These are phyloP conservation scores for Leptopilina syphax DNA, from an alignment of 2,888 invertebrate genomes.

Conservation along the genomic window DNA sequence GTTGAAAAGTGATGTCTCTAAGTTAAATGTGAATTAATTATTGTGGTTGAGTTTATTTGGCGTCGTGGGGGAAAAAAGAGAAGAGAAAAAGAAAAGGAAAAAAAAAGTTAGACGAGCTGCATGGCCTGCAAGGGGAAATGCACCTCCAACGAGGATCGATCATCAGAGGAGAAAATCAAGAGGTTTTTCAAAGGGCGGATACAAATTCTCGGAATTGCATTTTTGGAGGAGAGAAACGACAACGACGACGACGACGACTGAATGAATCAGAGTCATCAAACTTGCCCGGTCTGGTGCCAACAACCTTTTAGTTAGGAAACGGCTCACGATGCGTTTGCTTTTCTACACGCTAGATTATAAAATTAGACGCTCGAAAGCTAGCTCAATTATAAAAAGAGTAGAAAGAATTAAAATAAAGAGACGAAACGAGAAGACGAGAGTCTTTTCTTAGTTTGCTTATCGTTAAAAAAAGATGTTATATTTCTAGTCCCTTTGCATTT, in stretches of 20 bases:
- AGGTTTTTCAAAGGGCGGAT: slow-evolving; percentile 25
- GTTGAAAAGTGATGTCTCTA: slow-evolving; percentile 20
- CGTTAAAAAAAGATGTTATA: not conserved
- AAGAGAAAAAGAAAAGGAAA: not conserved
- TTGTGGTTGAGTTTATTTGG: slow-evolving; percentile 40
- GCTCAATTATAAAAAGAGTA: slow-evolving; percentile 62
- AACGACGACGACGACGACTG: slow-evolving; percentile 33
- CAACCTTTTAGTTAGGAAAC: slow-evolving; percentile 62
- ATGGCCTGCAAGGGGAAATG: slow-evolving; percentile 24
- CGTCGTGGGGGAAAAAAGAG: not conserved
- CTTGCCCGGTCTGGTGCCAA: slow-evolving; percentile 64
- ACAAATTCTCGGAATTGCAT: slow-evolving; percentile 4
- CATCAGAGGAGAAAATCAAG: slow-evolving; percentile 4
- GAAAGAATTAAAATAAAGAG: slow-evolving; percentile 28
- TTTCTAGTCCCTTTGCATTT: not conserved
- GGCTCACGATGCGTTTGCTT: slow-evolving; percentile 70
- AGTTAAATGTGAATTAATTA: slow-evolving; percentile 11
- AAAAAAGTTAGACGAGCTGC: slow-evolving; percentile 40
- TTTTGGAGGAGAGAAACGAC: slow-evolving; percentile 26
- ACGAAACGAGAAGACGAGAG: slow-evolving; percentile 36
- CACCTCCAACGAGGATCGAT: slow-evolving; percentile 12
- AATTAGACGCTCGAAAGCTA: slow-evolving; percentile 68
- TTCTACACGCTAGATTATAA: slow-evolving; percentile 68
- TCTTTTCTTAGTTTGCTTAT: slow-evolving; percentile 9
- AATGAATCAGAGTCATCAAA: slow-evolving; percentile 64